Base-by-base conservation (phyloP, 2,888 invertebrate species). In the Carpatolechia fugitivella region DNA sequence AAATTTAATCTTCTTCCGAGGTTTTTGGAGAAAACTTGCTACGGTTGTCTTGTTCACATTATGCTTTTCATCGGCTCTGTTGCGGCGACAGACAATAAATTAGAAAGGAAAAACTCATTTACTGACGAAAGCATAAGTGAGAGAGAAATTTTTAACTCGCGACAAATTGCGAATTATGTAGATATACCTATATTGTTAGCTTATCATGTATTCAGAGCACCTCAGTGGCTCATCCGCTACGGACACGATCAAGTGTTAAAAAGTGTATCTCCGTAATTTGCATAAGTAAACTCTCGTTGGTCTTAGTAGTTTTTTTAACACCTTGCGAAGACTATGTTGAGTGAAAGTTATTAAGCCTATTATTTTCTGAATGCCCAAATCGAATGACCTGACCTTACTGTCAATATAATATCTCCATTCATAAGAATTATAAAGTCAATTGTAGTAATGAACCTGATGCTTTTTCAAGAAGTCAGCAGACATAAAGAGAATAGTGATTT, bases 131-230 rank as follows among this genome's bases (percentile, higher is more conserved):
- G 18, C 20, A 6, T 18, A 16, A 41, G 18, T 24, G 24, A 18
- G 69, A 64, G 71, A 72, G 72, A 76, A 73, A 76, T 73, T 79
- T 77, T 78, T 76, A 24, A 73, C 80, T 81, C 66, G 77, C 76
- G 52, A 69, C 68, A 70, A 73, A 74, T 69, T 65, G 82, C 74
- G 75, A 84, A 80, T 3, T 74, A 52, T 41, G 30, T 31, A 40
- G 30, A 31, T 6, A 24, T 6, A 24, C 6, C 24, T 3, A 24
- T 24, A 24, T 24, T 1, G 31, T 30, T 14, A 11, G 7, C n/a
- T 18, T 74, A 78, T 79, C 80, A 76, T 80, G 82, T 69, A 84
- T 82, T 77, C 69, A 69, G 83, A 81, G 74, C 78, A 72, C 53
- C 61, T 68, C 69, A 74, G 69, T 75, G 70, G 70, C 69, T 67